Percentiles rank a stretch among this genome's conserved stretches.
phyloP scores from a whole-genome alignment of 2,113 vertebrate genomes.

The Elgaria multicarinata region DNA sequence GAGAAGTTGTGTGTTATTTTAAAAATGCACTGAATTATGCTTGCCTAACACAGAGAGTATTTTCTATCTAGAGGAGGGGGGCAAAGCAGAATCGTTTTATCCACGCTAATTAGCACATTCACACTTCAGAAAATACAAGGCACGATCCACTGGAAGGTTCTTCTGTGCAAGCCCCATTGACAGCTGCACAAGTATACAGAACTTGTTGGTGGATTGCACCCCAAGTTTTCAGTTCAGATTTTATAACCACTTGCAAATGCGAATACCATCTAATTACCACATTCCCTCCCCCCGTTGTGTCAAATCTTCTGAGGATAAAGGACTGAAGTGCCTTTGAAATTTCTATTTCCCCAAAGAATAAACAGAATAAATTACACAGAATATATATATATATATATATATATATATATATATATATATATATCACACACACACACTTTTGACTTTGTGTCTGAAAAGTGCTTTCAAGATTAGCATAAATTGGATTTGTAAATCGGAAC shows the following conservation, averaged over 20 bases:
- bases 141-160: background rate
- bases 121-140: conserved; percentile 8
- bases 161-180: background rate
- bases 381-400: background rate
- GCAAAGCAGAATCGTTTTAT: conserved; percentile 18
- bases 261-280: conserved; percentile 15
- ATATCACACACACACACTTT: conserved; percentile 43
- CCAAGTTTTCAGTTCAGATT: conserved; percentile 13
- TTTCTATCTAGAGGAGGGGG: background rate
- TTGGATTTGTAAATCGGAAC: conserved; percentile 75
- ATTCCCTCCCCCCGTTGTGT: conserved; percentile 11
- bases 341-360: conserved; percentile 69
- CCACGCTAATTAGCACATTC: background rate
- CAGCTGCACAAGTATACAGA: background rate
- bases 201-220: background rate
- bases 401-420: background rate
- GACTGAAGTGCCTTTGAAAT: conserved; percentile 66
- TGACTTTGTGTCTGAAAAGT: conserved; percentile 72
- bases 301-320: conserved; percentile 56
- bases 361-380: conserved; percentile 75
- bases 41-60: background rate
- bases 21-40: conserved; percentile 32
- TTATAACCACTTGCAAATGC: conserved; percentile 50
- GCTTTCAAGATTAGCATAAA: conserved; percentile 80
- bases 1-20: conserved; percentile 38